Percentiles rank a stretch among this genome's conserved stretches.
Evolutionary conservation across 2,888 invertebrate species (phyloP).

Genomic region (Volucella inflata): DNA sequence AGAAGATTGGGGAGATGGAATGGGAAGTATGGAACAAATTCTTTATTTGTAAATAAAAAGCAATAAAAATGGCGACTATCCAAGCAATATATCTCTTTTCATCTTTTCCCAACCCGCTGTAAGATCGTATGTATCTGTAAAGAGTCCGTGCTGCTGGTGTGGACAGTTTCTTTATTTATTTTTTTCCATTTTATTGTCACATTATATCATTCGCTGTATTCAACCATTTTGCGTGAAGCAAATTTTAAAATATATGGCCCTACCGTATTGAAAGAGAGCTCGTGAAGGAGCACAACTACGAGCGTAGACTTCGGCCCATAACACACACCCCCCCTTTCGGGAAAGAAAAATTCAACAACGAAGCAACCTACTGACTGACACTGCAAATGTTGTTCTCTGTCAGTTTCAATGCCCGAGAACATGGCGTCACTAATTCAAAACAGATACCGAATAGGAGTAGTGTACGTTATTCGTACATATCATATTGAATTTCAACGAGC

Average conservation of each 20-base stretch:
- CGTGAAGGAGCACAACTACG: constrained; percentile 20
- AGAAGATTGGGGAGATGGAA: not conserved
- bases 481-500: constrained; percentile 75
- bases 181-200: constrained; percentile 67
- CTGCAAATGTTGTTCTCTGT: constrained; percentile 73
- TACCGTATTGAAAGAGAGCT: constrained; percentile 7
- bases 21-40: constrained; percentile 1
- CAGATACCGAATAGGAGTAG: constrained; percentile 64
- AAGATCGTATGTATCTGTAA: constrained; percentile 10
- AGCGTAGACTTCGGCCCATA: not conserved
- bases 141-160: constrained; percentile 1
- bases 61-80: constrained; percentile 59
- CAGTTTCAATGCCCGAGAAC: constrained; percentile 68
- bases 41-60: constrained; percentile 55
- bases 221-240: constrained; percentile 61
- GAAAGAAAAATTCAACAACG: constrained; percentile 10
- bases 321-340: constrained; percentile 32
- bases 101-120: constrained; percentile 62
- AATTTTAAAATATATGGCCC: constrained; percentile 29
- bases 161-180: too few relatives aligned
- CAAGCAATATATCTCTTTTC: constrained; percentile 52
- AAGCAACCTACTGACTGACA: constrained; percentile 47
- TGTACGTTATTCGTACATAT: too few relatives aligned
- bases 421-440: constrained; percentile 77
- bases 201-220: constrained; percentile 70